phyloP scores from a whole-genome alignment of 30 jellyfish, hydroid and myxozoan species.

The Cassiopea xamachana region DNA sequence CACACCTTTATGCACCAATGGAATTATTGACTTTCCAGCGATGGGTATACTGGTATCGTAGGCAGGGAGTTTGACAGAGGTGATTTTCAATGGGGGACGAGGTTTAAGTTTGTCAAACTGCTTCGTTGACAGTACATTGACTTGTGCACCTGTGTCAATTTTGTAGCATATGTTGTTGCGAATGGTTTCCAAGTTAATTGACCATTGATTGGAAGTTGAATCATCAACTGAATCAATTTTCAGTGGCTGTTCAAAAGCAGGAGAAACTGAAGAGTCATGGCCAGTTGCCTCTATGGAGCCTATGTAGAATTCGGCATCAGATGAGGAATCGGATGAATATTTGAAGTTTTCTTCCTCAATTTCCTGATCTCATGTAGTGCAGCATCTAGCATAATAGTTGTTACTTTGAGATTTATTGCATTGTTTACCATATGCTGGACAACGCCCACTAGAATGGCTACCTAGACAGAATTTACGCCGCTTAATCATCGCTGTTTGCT shows the following conservation, averaged over 20 bases:
- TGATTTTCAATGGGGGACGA: not conserved
- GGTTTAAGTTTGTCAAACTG: not conserved
- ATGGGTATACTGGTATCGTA: constrained; percentile 31
- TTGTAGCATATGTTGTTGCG: constrained; percentile 16
- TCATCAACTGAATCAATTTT: constrained; percentile 30
- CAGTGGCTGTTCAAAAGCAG: constrained; percentile 10
- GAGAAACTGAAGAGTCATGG: not conserved
- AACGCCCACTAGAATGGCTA: constrained; percentile 61
- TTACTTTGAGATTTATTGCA: not conserved
- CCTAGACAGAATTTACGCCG: constrained; percentile 72
- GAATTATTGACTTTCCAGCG: constrained; percentile 38
- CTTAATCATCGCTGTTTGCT: constrained; percentile 33
- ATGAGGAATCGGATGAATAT: constrained; percentile 42
- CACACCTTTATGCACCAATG: not conserved
- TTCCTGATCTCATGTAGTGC: constrained; percentile 27
- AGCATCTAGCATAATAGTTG: constrained; percentile 37
- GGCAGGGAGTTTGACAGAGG: constrained; percentile 53
- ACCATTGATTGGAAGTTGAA: not conserved
- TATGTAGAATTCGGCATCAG: not conserved
- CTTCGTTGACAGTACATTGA: too few relatives aligned
- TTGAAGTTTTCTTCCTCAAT: not conserved
- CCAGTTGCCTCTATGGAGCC: constrained; percentile 19
- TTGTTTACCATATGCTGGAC: constrained; percentile 44
- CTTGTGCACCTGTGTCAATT: constrained; percentile 61
- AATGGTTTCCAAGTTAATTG: not conserved